phyloP scores from a whole-genome alignment of 2,113 vertebrate genomes.

The Mobula hypostoma region DNA sequence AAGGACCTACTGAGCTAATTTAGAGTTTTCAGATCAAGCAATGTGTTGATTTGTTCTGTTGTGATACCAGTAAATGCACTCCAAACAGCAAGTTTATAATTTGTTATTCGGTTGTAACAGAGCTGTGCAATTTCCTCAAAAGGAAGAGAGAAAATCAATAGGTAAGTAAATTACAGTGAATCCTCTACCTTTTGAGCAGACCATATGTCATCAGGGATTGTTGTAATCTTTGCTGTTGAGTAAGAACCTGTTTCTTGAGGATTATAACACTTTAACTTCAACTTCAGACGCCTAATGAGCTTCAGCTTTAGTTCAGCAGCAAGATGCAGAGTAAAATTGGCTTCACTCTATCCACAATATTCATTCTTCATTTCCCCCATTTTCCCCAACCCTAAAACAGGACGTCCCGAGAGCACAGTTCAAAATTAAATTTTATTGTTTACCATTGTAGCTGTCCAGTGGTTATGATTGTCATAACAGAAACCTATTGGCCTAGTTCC shows the following conservation, averaged over 20 bases:
- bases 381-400: too few species aligned
- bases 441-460: not conserved
- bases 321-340: not conserved
- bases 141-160: not conserved
- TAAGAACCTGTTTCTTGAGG: not conserved
- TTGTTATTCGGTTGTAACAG: not conserved
- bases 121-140: not conserved
- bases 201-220: not conserved
- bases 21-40: not conserved
- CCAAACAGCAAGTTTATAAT: not conserved
- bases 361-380: not conserved
- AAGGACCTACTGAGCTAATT: not conserved
- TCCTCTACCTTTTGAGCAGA: not conserved
- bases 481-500: not conserved
- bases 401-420: not conserved
- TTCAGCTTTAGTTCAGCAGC: not conserved
- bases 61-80: not conserved
- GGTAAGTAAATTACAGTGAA: not conserved
- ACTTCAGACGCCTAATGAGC: not conserved
- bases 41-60: not conserved
- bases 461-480: not conserved
- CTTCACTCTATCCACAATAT: not conserved
- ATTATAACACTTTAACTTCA: not conserved
- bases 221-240: not conserved
- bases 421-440: not conserved